Evolutionary conservation across 1,140 invertebrate species (phyloP), one percentile per base, ranked within the genome.

Genomic region (Cardiocondyla obscurior): DNA sequence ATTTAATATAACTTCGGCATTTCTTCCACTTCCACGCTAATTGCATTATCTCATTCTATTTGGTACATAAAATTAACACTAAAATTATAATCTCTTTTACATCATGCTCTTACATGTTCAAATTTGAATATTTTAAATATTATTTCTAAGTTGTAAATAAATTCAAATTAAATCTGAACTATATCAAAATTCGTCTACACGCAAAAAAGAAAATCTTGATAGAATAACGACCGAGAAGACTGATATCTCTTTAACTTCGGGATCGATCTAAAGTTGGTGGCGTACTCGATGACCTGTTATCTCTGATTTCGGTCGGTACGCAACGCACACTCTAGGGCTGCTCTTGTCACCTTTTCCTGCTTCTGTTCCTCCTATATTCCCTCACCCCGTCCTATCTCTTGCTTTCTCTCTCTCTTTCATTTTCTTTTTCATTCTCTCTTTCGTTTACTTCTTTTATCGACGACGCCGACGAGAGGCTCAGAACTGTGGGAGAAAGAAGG

Each of bases 161-260:
- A 6, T 12, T 42, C 14, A 16, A 67, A 79, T 69, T 67, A 69
- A 46, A 79, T 12, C 10, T 19, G 30, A 51, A n/a, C n/a, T 30
- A 65, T 30, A 46, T 16, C 19, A 22, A 53, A 49, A 28, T 55
- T 53, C 62, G 12, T 46, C 33, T 19, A 53, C 12, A n/a, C 73
- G 42, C 44, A 22, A 77, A 65, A 77, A 60, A 22, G 62, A n/a
- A 67, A 67, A 79, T 79, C 62, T 79, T 79, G 74, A 33, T 49
- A 33, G 49, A 53, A 79, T 79, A 79, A 79, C 74, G 74, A 79
- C 55, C 74, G 53, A 12, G 74, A 67, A 79, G 33, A 42, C 46
- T 53, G 74, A 79, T 53, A 79, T 33, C 62, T 67, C 74, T 79
- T 33, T 51, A 67, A 51, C 62, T 14, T 25, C 5, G 62, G 5